phyloP scores from a whole-genome alignment of 2,888 invertebrate species.

The Lymantria monacha region DNA sequence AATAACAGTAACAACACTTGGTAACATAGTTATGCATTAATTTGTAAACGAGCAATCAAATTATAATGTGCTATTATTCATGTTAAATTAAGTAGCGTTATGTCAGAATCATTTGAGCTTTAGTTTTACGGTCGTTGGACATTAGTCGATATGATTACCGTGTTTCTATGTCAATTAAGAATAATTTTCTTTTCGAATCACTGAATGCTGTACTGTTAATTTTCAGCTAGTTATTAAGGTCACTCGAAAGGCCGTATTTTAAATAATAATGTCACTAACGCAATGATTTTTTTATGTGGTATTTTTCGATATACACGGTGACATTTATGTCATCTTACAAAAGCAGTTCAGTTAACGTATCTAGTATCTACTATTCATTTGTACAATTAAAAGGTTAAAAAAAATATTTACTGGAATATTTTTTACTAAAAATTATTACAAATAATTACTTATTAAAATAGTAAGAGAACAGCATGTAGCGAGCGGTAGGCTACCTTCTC shows the following conservation, averaged over 20 bases:
- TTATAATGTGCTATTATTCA: conserved; percentile 44
- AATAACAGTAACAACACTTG: conserved; percentile 33
- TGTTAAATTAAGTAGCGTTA: conserved; percentile 58
- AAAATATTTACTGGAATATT: too few species aligned
- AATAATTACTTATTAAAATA: too few species aligned
- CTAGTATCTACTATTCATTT: too few species aligned
- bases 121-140: conserved; percentile 23
- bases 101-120: conserved; percentile 34
- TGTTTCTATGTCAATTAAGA: neutral
- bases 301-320: too few species aligned
- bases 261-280: neutral
- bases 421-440: too few species aligned
- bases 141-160: conserved; percentile 14
- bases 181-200: neutral
- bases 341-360: too few species aligned
- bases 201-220: conserved; percentile 2
- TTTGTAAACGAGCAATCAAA: conserved; percentile 47
- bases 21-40: conserved; percentile 38
- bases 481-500: too few species aligned
- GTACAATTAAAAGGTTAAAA: too few species aligned
- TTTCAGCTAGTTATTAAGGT: neutral
- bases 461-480: too few species aligned
- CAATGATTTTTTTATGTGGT: too few species aligned
- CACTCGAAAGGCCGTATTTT: neutral
- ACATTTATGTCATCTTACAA: too few species aligned